A percentile compares a stretch with the other conserved stretches of the same genome.
These are phyloP conservation scores for Tholera decimalis DNA, from an alignment of 2,888 invertebrate species.

Conservation along the genomic window DNA sequence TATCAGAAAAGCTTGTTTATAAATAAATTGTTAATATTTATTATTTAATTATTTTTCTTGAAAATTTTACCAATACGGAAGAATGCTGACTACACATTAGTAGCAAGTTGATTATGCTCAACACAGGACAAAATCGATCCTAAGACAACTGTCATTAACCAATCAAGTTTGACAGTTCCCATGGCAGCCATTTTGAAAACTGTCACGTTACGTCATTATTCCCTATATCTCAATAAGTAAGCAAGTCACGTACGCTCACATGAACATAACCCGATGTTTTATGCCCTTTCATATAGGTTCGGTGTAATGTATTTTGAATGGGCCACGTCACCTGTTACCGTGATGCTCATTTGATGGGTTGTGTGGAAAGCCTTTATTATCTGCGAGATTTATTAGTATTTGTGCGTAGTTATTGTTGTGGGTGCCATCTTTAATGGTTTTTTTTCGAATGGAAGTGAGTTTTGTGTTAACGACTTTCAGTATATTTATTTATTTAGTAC, in stretches of 20 bases:
- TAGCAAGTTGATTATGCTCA: too few relatives aligned
- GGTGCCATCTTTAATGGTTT: slow-evolving; percentile 26
- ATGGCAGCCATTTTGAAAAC: slow-evolving; percentile 27
- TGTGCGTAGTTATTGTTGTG: slow-evolving; percentile 31
- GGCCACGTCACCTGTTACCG: slow-evolving; percentile 59
- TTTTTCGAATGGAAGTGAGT: neutral
- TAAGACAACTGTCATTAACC: slow-evolving; percentile 5
- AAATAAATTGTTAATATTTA: too few relatives aligned
- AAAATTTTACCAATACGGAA: too few relatives aligned
- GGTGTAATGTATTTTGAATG: slow-evolving; percentile 66
- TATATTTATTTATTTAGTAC: neutral
- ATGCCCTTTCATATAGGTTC: slow-evolving; percentile 52
- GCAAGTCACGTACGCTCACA: slow-evolving; percentile 51
- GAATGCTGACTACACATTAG: too few relatives aligned
- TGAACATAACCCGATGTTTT: slow-evolving; percentile 61
- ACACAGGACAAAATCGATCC: too few relatives aligned
- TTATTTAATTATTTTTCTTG: too few relatives aligned
- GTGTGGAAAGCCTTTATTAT: slow-evolving; percentile 55
- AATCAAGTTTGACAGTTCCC: slow-evolving; percentile 14
- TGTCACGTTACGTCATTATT: slow-evolving; percentile 4
- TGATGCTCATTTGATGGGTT: slow-evolving; percentile 56
- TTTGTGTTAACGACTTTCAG: slow-evolving; percentile 1
- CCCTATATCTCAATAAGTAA: slow-evolving; percentile 14
- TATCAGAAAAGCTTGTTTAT: too few relatives aligned
- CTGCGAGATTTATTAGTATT: slow-evolving; percentile 48